A percentile compares a stretch with the other conserved stretches of the same genome.
Conservation (phyloP, 2,797 vertebrate genomes). For the Hypotaenidia philippensis region DNA sequence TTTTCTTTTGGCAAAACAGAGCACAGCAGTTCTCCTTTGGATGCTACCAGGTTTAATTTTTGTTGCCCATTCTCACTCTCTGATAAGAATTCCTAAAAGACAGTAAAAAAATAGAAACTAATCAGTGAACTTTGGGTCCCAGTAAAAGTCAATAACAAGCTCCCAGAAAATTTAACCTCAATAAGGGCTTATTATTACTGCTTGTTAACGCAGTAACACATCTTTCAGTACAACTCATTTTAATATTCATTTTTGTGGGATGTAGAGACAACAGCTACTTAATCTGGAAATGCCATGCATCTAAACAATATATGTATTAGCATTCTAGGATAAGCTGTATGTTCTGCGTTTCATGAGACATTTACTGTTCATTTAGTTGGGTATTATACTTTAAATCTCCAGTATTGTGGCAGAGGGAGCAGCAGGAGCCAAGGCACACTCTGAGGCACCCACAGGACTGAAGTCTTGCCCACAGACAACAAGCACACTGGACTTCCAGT, state of each 20-base stretch:
- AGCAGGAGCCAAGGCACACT: not conserved
- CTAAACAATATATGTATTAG: not conserved
- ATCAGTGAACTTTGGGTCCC: not conserved
- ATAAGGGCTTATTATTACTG: not conserved
- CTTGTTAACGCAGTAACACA: not conserved
- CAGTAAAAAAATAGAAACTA: not conserved
- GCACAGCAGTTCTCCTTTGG: constrained; percentile 86
- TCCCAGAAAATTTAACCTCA: not conserved
- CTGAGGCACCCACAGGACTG: not conserved
- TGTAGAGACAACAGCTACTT: not conserved
- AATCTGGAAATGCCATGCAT: not conserved
- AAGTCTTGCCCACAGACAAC: not conserved
- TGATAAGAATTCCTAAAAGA: constrained; percentile 88
- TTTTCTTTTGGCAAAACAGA: constrained; percentile 85
- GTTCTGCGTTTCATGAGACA: not conserved
- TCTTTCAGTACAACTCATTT: not conserved
- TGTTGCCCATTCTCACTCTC: constrained; percentile 90
- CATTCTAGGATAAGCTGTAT: not conserved
- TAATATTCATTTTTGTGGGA: not conserved
- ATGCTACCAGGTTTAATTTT: constrained; percentile 85
- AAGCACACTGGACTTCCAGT: not conserved
- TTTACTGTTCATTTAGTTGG: not conserved
- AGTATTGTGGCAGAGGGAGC: not conserved
- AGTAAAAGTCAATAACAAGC: not conserved
- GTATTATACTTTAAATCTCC: not conserved